Evolutionary conservation across 2,113 vertebrate species (phyloP).

Genomic region (Reinhardtius hippoglossoides): DNA sequence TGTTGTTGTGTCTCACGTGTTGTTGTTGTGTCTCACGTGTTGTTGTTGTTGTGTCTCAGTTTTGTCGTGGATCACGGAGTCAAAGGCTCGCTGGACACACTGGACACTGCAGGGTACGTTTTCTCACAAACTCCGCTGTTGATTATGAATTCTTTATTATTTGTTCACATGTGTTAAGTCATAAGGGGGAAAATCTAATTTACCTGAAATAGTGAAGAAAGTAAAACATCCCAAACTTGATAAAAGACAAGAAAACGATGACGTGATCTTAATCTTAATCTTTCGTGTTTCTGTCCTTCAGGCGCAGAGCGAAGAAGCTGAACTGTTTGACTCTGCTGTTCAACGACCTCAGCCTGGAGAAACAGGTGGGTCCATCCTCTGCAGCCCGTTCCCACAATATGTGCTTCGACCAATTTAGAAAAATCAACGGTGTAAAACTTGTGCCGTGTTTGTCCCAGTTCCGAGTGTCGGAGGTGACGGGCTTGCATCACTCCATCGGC

Average conservation of each 20-base stretch:
- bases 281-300: background rate
- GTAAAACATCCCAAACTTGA: no score
- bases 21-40: background rate
- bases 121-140: background rate
- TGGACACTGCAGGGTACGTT: slow-evolving; percentile 67
- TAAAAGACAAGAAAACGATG: no score
- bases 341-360: slow-evolving; percentile 78
- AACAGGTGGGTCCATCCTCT: slow-evolving; percentile 63
- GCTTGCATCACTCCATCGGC: slow-evolving; percentile 85
- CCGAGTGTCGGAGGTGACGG: slow-evolving; percentile 80
- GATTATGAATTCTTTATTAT: background rate
- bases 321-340: slow-evolving; percentile 83
- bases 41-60: slow-evolving; percentile 38
- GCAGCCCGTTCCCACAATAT: no score
- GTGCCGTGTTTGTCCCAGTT: slow-evolving; percentile 79
- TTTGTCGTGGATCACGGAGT: slow-evolving; percentile 48
- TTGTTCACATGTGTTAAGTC: background rate
- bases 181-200: no score
- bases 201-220: no score
- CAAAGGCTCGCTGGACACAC: slow-evolving; percentile 69
- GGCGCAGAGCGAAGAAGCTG: slow-evolving; percentile 73
- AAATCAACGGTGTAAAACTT: no score
- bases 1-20: no score
- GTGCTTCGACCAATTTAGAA: no score
- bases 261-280: no score